A percentile compares a stretch with the other conserved stretches of the same genome.
phyloP scores from a whole-genome alignment of 2,113 vertebrate genomes.

The Psettodes erumei region DNA sequence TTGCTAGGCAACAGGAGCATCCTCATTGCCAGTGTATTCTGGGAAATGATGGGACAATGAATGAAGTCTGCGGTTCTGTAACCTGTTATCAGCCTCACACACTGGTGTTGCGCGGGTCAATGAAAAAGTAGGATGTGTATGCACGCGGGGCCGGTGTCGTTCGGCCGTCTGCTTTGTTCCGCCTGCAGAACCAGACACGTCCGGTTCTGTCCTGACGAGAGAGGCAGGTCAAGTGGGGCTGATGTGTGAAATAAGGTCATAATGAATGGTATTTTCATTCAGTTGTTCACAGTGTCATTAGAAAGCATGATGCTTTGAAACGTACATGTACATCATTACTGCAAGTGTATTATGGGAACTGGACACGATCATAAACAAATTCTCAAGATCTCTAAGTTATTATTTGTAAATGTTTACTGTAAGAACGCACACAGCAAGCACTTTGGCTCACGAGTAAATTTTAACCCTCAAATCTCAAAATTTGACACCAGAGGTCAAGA shows the following conservation, averaged over 20 bases:
- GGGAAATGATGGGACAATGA: constrained; percentile 59
- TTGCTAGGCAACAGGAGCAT: constrained; percentile 77
- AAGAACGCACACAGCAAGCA: no score
- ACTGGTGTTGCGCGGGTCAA: constrained; percentile 31
- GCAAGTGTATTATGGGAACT: not conserved
- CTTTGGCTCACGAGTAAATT: no score
- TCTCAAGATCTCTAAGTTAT: not conserved
- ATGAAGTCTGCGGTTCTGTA: constrained; percentile 51
- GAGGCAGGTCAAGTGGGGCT: not conserved
- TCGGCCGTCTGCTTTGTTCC: constrained; percentile 25
- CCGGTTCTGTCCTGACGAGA: not conserved
- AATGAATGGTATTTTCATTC: not conserved
- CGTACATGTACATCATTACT: not conserved
- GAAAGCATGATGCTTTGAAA: not conserved
- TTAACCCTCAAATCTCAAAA: not conserved
- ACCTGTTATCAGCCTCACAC: constrained; percentile 37
- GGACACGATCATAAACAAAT: not conserved
- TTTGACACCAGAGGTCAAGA: not conserved
- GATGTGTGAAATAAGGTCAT: no score
- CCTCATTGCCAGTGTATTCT: constrained; percentile 55
- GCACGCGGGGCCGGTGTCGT: constrained; percentile 21
- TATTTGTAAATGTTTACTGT: no score
- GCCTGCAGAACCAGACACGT: constrained; percentile 6
- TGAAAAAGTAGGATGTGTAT: constrained; percentile 23
- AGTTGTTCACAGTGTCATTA: not conserved